Evolutionary conservation across 2,113 vertebrate species (phyloP), one percentile per base, ranked within the genome.

Genomic region (Illadopsis cleaveri): DNA sequence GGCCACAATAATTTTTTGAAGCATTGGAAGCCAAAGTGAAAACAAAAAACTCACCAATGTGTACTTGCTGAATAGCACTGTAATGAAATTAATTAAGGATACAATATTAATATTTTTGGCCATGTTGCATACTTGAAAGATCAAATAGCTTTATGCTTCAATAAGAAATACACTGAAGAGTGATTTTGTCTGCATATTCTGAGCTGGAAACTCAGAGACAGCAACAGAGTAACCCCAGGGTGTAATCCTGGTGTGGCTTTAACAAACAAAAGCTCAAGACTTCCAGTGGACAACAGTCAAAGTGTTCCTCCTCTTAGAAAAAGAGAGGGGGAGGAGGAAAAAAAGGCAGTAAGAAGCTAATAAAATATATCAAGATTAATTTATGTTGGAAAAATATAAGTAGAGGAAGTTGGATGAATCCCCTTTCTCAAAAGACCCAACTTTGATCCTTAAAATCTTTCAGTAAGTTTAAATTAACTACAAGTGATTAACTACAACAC

Each of bases 381-480:
- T 95, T 94, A 57, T 27, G 64, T 77, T 81, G 42, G 68, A 66
- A 93, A 90, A 96, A 94, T 89, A 24, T 70, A 93, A 90, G 81
- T 57, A 86, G 91, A 93, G 44, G 82, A 94, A 93, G 95, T 92
- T 70, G 95, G 42, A 86, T 86, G 68, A 95, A 90, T 75, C 56
- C 60, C 44, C 80, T 86, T 86, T 79, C 82, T 95, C 79, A 69
- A 92, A 94, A 94, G 88, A 86, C 58, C 58, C 66, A 92, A 89
- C 92, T 94, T 95, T 96, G 80, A 95, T 91, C 88, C 86, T 81
- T 92, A 93, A 90, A 97, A 85, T 77, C 77, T 79, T 92, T 66
- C 65, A 47, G 89, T 89, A 89, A 90, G 68, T 94, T 96, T 80
- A 95, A 92, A 91, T 97, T 96, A 97, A 82, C 90, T 89, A 86